Evolutionary conservation across 2,797 vertebrate species (phyloP), one percentile per base, ranked within the genome.

Genomic region (Somateria mollissima): DNA sequence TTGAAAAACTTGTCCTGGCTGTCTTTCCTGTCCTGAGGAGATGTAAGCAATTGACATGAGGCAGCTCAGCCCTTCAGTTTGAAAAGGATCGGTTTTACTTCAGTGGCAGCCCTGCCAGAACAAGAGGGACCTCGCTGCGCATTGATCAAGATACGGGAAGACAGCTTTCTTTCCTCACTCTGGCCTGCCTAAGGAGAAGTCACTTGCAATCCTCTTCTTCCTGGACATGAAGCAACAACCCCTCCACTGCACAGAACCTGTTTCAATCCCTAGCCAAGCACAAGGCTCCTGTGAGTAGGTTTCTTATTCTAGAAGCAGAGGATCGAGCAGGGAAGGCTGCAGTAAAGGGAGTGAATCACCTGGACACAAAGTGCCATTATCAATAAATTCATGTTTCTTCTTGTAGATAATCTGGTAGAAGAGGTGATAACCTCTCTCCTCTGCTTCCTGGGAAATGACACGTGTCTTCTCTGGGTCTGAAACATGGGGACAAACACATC

Each of bases 401-500:
- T 97, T 98, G 84, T 98, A 98, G 74, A 98, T 93, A 64, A 98
- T 97, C 90, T 98, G 97, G 84, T 98, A 98, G 97, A 98, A 98
- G 89, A 98, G 98, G 72, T 97, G 97, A 81, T 98, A 97, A 71
- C 98, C 57, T 89, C 97, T 97, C 96, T 98, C 95, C 5, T 97
- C 92, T 30, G 47, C 49, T 90, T 98, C 97, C 94, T 98, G 97
- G 77, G 98, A 98, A 96, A 98, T 97, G 60, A 97, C 97, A 32
- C 49, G 37, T 34, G 97, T 97, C 89, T 98, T 98, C 94, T 98
- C 97, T 39, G 98, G 96, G 93, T 98, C 97, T 98, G 89, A 51
- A 91, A 77, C 19, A 77, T 11, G n/a, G 73, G 58, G 5, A 11
- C 39, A 22, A 89, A 19, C 14, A 17, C n/a, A 19, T 17, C 32